phyloP scores from a whole-genome alignment of 2,113 vertebrate species.

The Dissostichus mawsoni region DNA sequence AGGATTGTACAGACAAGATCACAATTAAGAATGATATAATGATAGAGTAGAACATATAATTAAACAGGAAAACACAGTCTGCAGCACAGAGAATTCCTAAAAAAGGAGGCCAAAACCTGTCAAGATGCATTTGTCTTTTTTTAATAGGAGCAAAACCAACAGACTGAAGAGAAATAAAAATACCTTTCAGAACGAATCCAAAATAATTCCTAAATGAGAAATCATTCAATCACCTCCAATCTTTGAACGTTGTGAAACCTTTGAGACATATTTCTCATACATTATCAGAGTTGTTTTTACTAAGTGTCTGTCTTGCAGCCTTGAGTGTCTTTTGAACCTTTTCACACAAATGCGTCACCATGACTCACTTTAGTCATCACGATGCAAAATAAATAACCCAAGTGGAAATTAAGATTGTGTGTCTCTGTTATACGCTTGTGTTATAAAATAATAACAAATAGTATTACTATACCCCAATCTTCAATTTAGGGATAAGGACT shows the following conservation, averaged over 20 bases:
- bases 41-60: constrained; percentile 52
- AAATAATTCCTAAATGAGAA: constrained; percentile 8
- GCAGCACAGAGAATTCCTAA: background rate
- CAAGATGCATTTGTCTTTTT: constrained; percentile 20
- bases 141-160: constrained; percentile 27
- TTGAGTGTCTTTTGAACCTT: constrained; percentile 24
- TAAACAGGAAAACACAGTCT: constrained; percentile 18
- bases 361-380: constrained; percentile 54
- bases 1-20: constrained; percentile 28
- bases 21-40: constrained; percentile 46
- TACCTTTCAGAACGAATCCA: background rate
- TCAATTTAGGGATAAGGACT: background rate
- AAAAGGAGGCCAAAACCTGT: constrained; percentile 29
- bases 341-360: constrained; percentile 50
- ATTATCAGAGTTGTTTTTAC: constrained; percentile 9
- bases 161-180: background rate
- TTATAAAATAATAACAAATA: too few species aligned
- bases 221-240: background rate
- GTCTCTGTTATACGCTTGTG: too few species aligned
- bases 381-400: constrained; percentile 17
- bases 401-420: constrained; percentile 10
- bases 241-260: background rate
- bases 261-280: constrained; percentile 3
- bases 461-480: background rate
- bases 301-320: constrained; percentile 39